phyloP scores from a whole-genome alignment of 1,140 invertebrate genomes.

The Solenopsis fugax region DNA sequence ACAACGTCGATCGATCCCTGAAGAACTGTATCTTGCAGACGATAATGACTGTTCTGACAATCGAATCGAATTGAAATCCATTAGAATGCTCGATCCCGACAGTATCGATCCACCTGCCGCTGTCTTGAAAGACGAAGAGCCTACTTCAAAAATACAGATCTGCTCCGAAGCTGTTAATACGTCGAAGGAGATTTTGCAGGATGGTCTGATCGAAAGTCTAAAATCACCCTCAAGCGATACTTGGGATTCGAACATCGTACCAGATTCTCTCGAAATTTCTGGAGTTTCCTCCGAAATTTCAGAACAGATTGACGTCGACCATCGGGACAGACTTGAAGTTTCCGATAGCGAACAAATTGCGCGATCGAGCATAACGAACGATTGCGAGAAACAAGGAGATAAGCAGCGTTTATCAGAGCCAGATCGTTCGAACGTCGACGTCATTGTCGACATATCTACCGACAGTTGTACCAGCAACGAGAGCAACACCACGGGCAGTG shows the following conservation, averaged over 20 bases:
- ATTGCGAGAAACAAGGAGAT: conserved; percentile 53
- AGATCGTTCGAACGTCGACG: conserved; percentile 49
- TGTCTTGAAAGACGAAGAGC: conserved; percentile 9
- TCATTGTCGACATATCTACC: conserved; percentile 34
- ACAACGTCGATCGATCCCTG: conserved; percentile 61
- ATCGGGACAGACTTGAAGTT: neutral
- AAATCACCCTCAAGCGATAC: conserved; percentile 7
- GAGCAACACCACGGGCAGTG: conserved; percentile 80
- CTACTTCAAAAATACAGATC: neutral
- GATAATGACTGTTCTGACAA: conserved; percentile 79
- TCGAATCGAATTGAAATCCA: conserved; percentile 82
- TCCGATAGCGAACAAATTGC: neutral
- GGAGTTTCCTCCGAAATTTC: neutral
- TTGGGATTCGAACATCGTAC: conserved; percentile 78
- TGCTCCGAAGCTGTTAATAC: neutral
- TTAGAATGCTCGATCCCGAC: conserved; percentile 83
- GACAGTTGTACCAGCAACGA: conserved; percentile 79
- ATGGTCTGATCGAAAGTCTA: neutral
- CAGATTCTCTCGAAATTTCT: conserved; percentile 82
- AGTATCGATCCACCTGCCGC: conserved; percentile 50
- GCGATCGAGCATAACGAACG: neutral
- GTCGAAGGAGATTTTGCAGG: neutral
- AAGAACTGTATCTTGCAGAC: conserved; percentile 82
- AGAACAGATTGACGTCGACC: neutral
- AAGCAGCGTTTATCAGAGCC: conserved; percentile 51